phyloP scores from a whole-genome alignment of 2,113 vertebrate genomes.

The Prochilodus magdalenae region DNA sequence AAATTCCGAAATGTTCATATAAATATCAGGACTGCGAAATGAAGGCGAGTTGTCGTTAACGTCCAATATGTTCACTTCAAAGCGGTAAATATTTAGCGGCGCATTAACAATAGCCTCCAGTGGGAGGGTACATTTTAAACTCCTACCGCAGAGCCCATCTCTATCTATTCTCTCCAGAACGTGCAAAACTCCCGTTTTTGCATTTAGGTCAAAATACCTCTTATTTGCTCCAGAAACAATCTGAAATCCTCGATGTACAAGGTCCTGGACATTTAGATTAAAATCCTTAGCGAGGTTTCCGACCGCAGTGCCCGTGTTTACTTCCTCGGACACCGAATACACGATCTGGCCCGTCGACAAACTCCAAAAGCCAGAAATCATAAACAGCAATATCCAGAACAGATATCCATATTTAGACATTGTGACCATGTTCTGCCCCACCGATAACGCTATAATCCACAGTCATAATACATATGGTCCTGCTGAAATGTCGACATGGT shows the following conservation, averaged over 20 bases:
- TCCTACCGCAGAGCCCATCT: slow-evolving; percentile 43
- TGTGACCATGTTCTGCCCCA: neutral
- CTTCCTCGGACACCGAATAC: slow-evolving; percentile 71
- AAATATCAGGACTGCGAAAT: slow-evolving; percentile 18
- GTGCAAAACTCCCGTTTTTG: slow-evolving; percentile 42
- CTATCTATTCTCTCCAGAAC: slow-evolving; percentile 52
- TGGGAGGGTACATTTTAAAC: slow-evolving; percentile 36
- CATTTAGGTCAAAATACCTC: slow-evolving; percentile 56
- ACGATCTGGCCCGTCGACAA: slow-evolving; percentile 13
- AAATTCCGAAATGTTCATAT: slow-evolving; percentile 21
- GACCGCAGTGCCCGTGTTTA: slow-evolving; percentile 69
- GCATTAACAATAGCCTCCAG: slow-evolving; percentile 49
- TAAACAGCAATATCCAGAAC: neutral
- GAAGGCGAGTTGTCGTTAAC: slow-evolving; percentile 56
- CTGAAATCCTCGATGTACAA: slow-evolving; percentile 71
- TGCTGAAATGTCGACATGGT: neutral
- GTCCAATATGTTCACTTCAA: slow-evolving; percentile 55
- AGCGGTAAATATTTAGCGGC: slow-evolving; percentile 50
- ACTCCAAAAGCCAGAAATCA: neutral
- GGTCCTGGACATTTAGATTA: slow-evolving; percentile 65
- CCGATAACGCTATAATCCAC: neutral
- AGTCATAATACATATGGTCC: neutral
- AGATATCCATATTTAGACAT: neutral
- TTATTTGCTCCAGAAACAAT: slow-evolving; percentile 69
- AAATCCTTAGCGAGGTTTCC: slow-evolving; percentile 76